Conservation (phyloP, 2,113 vertebrate genomes). For the Brachyhypopomus gauderio region DNA sequence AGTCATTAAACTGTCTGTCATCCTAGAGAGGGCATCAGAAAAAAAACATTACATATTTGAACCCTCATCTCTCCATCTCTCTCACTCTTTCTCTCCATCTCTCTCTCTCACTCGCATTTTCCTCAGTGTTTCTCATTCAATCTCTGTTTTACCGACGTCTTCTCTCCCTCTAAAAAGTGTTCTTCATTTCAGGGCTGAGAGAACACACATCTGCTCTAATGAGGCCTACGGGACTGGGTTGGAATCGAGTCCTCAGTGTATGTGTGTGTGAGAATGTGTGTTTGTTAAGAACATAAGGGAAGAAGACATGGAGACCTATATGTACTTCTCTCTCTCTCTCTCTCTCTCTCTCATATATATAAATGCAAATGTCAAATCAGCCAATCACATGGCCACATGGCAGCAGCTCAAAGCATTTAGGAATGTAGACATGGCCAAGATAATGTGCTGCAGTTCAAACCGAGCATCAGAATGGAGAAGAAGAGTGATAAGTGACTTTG, state of each 20-base stretch:
- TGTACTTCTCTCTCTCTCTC: too few species aligned
- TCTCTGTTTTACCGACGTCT: too few species aligned
- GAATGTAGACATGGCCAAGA: too few species aligned
- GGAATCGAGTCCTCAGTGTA: slow-evolving; percentile 23
- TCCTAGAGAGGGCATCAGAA: slow-evolving; percentile 15
- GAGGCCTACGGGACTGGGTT: slow-evolving; percentile 39
- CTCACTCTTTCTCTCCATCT: neutral
- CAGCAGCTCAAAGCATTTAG: too few species aligned
- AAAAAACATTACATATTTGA: slow-evolving; percentile 16
- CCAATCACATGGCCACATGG: too few species aligned
- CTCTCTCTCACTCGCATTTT: neutral
- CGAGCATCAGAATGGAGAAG: too few species aligned
- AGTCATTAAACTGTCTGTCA: slow-evolving; percentile 33
- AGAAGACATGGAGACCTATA: too few species aligned
- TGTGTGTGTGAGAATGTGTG: neutral
- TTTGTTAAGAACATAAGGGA: too few species aligned
- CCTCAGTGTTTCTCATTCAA: neutral
- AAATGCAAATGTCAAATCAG: too few species aligned
- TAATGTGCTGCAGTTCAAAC: too few species aligned
- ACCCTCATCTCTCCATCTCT: neutral
- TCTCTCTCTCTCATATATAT: too few species aligned
- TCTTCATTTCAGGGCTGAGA: slow-evolving; percentile 53
- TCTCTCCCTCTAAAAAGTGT: neutral
- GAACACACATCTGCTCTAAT: slow-evolving; percentile 51
- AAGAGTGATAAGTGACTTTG: too few species aligned